Percentiles rank a stretch among this genome's conserved stretches.
These are phyloP conservation scores for Steinernema carpocapsae DNA, from an alignment of 2,888 invertebrate genomes.

Conservation along the genomic window DNA sequence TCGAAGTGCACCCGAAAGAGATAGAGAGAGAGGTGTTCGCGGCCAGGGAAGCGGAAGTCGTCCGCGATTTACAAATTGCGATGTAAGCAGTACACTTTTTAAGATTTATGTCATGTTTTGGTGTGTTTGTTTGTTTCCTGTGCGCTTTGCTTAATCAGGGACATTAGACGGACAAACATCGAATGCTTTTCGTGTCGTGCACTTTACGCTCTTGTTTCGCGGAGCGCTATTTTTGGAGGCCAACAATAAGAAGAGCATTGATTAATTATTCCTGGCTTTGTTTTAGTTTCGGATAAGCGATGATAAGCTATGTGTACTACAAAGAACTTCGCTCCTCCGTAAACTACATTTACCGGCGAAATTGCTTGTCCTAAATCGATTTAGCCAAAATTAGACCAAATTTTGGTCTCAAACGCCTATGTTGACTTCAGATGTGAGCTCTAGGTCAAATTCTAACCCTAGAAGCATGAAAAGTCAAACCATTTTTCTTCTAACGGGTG, in stretches of 20 bases:
- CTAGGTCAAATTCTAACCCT: no score
- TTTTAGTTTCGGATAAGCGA: conserved; percentile 16
- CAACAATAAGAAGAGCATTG: background rate
- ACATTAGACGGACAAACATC: background rate
- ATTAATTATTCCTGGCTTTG: background rate
- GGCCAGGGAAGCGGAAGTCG: background rate
- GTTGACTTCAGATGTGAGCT: no score
- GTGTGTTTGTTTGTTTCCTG: background rate
- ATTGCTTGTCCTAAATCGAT: no score
- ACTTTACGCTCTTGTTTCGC: background rate
- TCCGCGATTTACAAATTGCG: background rate
- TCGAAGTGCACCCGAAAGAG: no score
- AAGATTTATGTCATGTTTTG: background rate
- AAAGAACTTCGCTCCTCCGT: background rate
- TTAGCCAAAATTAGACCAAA: no score
- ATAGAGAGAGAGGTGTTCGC: no score
- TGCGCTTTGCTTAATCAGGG: background rate
- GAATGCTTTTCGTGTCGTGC: background rate
- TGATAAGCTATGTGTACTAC: background rate
- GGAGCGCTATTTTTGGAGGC: background rate
- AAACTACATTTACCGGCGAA: background rate
- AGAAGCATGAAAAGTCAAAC: no score
- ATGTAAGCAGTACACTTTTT: background rate
- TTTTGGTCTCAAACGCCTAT: no score
- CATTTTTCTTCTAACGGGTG: no score